Percentiles rank a stretch among this genome's conserved stretches.
phyloP scores from a whole-genome alignment of 2,113 vertebrate genomes.

The Herpetotheres cachinnans region DNA sequence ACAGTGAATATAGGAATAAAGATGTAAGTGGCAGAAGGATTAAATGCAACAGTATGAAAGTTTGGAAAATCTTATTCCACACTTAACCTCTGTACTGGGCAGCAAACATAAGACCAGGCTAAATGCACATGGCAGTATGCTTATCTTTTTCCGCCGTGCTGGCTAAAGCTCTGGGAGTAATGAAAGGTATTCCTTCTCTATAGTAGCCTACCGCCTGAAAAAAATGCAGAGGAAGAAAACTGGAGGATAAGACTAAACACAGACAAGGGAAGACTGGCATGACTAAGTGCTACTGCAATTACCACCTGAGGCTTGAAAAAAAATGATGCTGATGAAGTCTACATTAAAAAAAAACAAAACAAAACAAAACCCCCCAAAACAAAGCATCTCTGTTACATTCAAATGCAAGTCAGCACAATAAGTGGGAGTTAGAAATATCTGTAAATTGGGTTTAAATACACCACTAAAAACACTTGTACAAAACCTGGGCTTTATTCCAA shows the following conservation, averaged over 20 bases:
- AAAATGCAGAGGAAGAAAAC: neutral
- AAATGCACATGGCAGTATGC: neutral
- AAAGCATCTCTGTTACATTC: neutral
- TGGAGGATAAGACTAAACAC: neutral
- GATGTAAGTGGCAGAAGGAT: neutral
- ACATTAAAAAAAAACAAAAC: neutral
- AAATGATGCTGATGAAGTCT: neutral
- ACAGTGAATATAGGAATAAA: neutral
- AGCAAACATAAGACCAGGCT: neutral
- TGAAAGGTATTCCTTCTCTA: neutral
- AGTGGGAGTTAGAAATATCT: neutral
- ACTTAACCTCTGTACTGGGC: neutral
- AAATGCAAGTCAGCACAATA: neutral
- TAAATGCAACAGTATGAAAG: neutral
- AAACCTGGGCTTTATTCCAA: neutral
- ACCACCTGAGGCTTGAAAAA: neutral
- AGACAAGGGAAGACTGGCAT: neutral
- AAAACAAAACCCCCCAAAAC: neutral
- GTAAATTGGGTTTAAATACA: neutral
- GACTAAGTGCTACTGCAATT: neutral
- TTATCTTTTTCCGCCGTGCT: neutral
- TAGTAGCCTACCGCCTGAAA: neutral
- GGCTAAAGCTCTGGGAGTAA: neutral
- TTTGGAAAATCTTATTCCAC: neutral
- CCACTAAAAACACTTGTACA: neutral